Conservation (phyloP, 2,797 vertebrate species). For the Pipistrellus nathusii region DNA sequence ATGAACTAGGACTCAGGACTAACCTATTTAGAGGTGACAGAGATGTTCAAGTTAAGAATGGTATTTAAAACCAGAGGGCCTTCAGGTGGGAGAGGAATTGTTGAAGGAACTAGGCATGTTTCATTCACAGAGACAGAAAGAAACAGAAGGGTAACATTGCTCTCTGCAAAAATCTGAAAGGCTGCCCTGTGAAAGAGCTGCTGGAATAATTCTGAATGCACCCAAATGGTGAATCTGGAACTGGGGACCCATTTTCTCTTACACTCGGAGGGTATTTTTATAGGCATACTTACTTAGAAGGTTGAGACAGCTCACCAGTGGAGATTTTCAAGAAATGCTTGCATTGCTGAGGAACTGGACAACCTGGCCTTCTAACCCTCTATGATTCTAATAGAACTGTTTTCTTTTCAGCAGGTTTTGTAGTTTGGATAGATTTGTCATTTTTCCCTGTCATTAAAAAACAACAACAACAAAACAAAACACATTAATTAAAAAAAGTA, state of each 20-base stretch:
- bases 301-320: background rate
- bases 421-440: background rate
- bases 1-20: background rate
- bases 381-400: background rate
- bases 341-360: background rate
- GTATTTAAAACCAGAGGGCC: background rate
- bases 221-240: no score
- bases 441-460: background rate
- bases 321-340: constrained; percentile 2
- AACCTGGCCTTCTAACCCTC: background rate
- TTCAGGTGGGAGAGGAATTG: background rate
- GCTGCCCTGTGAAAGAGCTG: background rate
- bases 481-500: background rate
- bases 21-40: background rate
- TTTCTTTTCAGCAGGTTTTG: background rate
- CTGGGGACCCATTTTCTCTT: background rate
- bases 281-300: background rate
- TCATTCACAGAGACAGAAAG: background rate
- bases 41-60: background rate
- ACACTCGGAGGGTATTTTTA: background rate
- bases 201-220: background rate
- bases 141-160: background rate
- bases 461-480: no score
- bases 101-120: background rate
- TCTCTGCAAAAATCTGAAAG: background rate